Conservation (phyloP, 64 coral and sea anemone species). For the Montipora cactus region DNA sequence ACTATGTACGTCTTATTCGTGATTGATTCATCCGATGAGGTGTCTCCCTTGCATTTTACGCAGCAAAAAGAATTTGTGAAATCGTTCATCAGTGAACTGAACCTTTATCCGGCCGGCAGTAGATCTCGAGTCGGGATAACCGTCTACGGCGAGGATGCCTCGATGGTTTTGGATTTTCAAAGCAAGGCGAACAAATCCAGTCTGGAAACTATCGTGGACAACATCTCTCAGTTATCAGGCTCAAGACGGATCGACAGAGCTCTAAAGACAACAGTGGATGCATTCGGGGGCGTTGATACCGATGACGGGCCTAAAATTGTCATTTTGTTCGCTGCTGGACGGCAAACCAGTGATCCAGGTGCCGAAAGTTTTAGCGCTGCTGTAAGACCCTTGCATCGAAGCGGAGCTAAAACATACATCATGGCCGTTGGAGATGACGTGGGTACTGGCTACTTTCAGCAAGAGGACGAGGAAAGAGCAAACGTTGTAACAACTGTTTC, state of each 20-base stretch:
- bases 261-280: constrained; percentile 11
- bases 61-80: constrained; percentile 25
- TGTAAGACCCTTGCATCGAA: constrained; percentile 1
- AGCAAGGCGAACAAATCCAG: background rate
- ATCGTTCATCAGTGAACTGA: constrained; percentile 2
- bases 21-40: background rate
- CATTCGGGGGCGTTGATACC: background rate
- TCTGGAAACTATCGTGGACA: constrained; percentile 2
- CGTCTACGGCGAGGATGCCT: background rate
- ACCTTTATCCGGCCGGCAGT: background rate
- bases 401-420: constrained; percentile 20
- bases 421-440: constrained; percentile 5
- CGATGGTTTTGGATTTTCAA: background rate
- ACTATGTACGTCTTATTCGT: constrained; percentile 23
- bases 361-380: background rate
- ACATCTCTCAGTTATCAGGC: constrained; percentile 1
- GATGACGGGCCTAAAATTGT: constrained; percentile 25
- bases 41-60: background rate
- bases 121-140: background rate
- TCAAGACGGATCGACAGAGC: constrained; percentile 53
- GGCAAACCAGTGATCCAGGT: background rate
- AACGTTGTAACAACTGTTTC: background rate
- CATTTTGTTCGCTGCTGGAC: constrained; percentile 25
- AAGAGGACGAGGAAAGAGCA: background rate
- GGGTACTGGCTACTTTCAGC: background rate